Base-by-base conservation (phyloP, 2,888 invertebrate genomes). In the Cephus runcator region DNA sequence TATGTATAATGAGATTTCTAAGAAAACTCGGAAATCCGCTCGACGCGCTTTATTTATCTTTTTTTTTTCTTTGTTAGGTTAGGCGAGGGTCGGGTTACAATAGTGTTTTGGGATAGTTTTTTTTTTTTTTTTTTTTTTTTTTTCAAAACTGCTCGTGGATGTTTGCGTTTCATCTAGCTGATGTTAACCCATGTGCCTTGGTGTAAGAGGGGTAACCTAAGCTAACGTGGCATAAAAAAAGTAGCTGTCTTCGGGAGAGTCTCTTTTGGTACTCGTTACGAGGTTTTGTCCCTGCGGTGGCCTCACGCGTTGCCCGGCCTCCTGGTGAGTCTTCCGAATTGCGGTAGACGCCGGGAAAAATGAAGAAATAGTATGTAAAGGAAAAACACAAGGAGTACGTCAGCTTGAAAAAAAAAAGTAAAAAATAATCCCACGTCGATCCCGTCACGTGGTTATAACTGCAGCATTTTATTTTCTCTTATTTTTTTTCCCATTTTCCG, bases 31-130 rank as follows among this genome's bases (percentile, higher is more conserved):
- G 9, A 56, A 56, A 56, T 56, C 34, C 12, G 34, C 71, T 30
- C 23, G 71, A 71, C 71, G 11, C 4, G 30, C 75, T 81, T 31
- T 80, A 76, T 77, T 56, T 56, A 23, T 56, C 56, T 40, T 40
- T 11, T 34, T 33, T 33, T 33, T 34, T 11, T 23, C 23, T 56
- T 36, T 36, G 23, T 56, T 23, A 56, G 56, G 23, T 56, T 56
- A 56, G 56, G 23, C 23, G 56, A 56, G 23, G 56, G 23, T 9
- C 9, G 56, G 56, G 23, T 56, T 56, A 56, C 23, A 56, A 56
- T 9, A 23, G 23, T 56, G 56, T 56, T 56, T 23, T 56, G 1
- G 9, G 56, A 56, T 56, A 9, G 6, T 2, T 56, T 56, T 56
- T 56, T 40, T 23, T 40, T 9, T n/a, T n/a, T n/a, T n/a, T n/a